Percentiles rank a stretch among this genome's conserved stretches.
These are phyloP conservation scores for Opisthocomus hoazin DNA, from an alignment of 2,113 vertebrate species.

Conservation along the genomic window DNA sequence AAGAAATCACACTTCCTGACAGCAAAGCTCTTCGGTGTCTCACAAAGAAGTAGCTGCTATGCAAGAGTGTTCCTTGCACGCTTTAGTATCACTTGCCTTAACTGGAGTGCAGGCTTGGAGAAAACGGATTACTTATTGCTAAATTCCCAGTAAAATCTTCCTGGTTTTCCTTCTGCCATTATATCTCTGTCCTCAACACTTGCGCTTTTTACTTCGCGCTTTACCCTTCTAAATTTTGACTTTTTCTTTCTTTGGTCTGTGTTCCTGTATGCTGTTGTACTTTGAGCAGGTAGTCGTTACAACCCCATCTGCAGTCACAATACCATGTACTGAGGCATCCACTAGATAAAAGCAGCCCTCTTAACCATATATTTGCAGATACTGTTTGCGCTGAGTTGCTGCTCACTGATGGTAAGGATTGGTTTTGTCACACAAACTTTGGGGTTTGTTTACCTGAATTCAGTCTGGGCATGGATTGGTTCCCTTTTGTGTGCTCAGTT, in stretches of 20 bases:
- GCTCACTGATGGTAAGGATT: not conserved
- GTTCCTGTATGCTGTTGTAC: not conserved
- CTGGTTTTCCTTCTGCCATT: not conserved
- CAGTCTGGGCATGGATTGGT: not conserved
- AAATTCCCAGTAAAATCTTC: not conserved
- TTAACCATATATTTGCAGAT: rapidly evolving
- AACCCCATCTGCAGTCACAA: not conserved
- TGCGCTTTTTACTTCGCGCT: rapidly evolving
- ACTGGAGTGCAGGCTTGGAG: not conserved
- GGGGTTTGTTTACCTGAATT: not conserved
- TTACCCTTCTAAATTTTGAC: not conserved
- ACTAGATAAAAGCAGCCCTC: not conserved
- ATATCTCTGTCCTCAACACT: not conserved
- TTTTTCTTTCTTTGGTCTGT: not conserved
- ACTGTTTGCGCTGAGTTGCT: not conserved
- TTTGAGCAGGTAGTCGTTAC: not conserved
- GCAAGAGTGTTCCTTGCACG: too few species aligned
- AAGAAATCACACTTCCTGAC: not conserved
- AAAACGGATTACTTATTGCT: not conserved
- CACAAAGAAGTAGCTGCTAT: not conserved
- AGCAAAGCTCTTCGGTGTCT: not conserved
- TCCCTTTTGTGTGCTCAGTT: not conserved
- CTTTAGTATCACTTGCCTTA: not conserved
- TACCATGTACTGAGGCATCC: rapidly evolving
- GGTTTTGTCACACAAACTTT: not conserved